Percentiles rank a stretch among this genome's conserved stretches.
These are phyloP conservation scores for Notechis scutatus DNA, from an alignment of 2,113 vertebrate genomes.

Conservation along the genomic window DNA sequence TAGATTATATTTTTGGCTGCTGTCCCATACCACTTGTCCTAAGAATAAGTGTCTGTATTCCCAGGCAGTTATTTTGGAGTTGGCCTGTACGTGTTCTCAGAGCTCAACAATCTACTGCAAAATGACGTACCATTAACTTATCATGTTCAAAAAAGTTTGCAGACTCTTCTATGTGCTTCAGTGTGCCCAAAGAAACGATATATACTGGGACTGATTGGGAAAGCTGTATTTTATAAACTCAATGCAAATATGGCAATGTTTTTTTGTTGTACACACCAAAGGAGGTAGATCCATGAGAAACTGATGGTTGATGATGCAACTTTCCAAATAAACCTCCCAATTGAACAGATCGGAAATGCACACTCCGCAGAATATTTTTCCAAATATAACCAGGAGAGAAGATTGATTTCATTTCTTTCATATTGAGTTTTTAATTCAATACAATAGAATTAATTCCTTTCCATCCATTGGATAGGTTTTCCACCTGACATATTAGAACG, in stretches of 20 bases:
- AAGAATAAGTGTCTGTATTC: background rate
- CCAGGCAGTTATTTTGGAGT: background rate
- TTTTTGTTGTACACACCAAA: background rate
- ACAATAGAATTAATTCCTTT: background rate
- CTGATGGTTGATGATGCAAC: background rate
- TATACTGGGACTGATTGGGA: background rate
- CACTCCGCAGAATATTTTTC: no score
- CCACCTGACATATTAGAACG: background rate
- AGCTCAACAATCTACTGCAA: background rate
- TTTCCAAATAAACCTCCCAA: background rate
- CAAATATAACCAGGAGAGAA: background rate
- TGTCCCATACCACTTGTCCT: background rate
- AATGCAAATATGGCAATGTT: background rate
- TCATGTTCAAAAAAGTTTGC: background rate
- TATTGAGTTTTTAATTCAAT: background rate
- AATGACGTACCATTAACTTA: background rate
- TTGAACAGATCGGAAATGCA: background rate
- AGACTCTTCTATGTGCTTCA: background rate
- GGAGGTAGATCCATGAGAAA: background rate
- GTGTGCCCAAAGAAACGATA: background rate
- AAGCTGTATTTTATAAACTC: background rate
- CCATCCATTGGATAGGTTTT: background rate
- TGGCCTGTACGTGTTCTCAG: background rate
- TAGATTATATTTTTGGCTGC: background rate
- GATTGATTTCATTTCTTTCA: background rate